phyloP scores from a whole-genome alignment of 2,797 vertebrate species.

The Propithecus perrieri region DNA sequence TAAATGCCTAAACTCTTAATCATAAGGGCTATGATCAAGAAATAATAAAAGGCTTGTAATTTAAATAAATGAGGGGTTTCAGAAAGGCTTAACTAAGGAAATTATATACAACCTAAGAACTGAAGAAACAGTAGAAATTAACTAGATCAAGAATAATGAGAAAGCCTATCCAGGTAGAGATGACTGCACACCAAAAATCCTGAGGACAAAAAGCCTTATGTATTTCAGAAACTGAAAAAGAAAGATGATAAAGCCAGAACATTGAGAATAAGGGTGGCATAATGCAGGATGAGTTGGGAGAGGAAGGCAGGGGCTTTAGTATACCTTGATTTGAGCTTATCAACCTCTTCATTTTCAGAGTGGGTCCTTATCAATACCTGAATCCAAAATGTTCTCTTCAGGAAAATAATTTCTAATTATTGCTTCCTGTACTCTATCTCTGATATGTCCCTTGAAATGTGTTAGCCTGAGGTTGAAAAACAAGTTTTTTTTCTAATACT shows the following conservation, averaged over 20 bases:
- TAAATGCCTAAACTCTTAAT: slow-evolving; percentile 11
- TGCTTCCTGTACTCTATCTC: not conserved
- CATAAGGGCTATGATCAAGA: not conserved
- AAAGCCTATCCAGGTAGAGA: not conserved
- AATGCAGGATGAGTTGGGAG: not conserved
- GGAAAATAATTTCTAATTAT: slow-evolving; percentile 47
- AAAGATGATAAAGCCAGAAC: not conserved
- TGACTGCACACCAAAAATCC: not conserved
- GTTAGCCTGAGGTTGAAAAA: not conserved
- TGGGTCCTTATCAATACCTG: slow-evolving; percentile 46
- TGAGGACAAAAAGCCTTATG: not conserved
- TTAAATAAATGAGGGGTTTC: not conserved
- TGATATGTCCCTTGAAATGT: not conserved
- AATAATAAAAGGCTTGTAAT: not conserved
- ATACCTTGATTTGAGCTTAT: slow-evolving; percentile 57
- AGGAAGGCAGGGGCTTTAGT: not conserved
- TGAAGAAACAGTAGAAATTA: not conserved
- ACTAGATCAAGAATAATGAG: not conserved
- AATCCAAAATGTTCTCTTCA: slow-evolving; percentile 51
- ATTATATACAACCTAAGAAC: not conserved
- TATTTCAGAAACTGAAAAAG: not conserved
- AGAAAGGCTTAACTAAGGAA: not conserved
- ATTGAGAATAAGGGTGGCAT: not conserved
- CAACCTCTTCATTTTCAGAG: slow-evolving; percentile 56
- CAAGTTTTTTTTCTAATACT: not conserved